Evolutionary conservation across 1,140 invertebrate species (phyloP).

Genomic region (Mercenaria mercenaria): DNA sequence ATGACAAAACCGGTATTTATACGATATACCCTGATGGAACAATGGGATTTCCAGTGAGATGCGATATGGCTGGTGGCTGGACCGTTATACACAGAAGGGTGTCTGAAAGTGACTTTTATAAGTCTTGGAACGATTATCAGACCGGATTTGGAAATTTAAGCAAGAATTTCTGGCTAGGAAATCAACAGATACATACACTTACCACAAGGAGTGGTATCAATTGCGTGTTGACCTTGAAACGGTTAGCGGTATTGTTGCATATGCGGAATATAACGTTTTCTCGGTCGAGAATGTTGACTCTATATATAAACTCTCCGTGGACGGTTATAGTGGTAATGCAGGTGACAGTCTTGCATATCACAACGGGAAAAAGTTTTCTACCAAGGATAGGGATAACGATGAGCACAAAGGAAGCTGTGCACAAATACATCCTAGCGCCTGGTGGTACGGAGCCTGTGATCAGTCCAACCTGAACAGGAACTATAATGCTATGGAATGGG

Average conservation of each 20-base stretch:
- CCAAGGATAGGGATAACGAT: constrained; percentile 32
- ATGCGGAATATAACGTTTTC: constrained; percentile 12
- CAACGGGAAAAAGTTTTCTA: not conserved
- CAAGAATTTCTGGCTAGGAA: constrained; percentile 35
- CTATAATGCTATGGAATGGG: not conserved
- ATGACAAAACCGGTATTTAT: too few relatives aligned
- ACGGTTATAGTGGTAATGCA: not conserved
- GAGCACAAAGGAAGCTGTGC: not conserved
- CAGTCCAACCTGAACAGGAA: constrained; percentile 26
- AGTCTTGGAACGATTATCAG: constrained; percentile 92
- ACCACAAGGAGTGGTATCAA: not conserved
- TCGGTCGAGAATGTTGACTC: not conserved
- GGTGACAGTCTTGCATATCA: not conserved
- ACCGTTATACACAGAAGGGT: too few relatives aligned
- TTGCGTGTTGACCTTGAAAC: constrained; percentile 11
- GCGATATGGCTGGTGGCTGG: too few relatives aligned
- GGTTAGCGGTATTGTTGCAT: not conserved
- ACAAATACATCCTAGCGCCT: not conserved
- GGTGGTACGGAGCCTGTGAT: constrained; percentile 47
- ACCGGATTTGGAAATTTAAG: constrained; percentile 87
- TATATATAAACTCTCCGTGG: not conserved
- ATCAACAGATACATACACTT: constrained; percentile 21
- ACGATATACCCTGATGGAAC: too few relatives aligned
- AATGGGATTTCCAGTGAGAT: too few relatives aligned
- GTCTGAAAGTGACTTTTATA: too few relatives aligned